Conservation (phyloP, 2,888 invertebrate genomes). For the Cinara cedri region DNA sequence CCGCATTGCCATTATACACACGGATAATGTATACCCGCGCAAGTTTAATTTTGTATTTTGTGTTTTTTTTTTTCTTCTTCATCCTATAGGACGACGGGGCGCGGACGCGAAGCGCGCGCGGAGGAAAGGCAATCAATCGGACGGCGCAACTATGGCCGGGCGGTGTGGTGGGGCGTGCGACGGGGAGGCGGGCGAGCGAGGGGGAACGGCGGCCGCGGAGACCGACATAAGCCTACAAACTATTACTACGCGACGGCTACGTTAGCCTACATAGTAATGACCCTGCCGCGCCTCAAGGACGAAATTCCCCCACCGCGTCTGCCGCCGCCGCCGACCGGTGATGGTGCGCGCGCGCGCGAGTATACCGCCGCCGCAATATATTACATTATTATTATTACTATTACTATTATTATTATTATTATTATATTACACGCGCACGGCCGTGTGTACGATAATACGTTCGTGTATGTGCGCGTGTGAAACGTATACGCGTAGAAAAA, state of each 20-base stretch:
- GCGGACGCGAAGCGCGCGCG: not conserved
- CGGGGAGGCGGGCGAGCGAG: conserved; percentile 17
- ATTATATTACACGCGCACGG: not conserved
- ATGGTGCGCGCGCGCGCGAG: conserved; percentile 16
- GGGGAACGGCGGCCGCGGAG: not conserved
- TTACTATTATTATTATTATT: not conserved
- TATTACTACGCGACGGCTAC: conserved; percentile 10
- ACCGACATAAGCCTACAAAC: conserved; percentile 44
- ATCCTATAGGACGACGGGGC: not conserved
- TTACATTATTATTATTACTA: not conserved
- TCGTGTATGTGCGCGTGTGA: not conserved
- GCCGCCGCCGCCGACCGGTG: not conserved
- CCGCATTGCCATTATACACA: not conserved
- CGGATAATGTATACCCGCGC: not conserved
- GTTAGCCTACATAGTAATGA: conserved; percentile 55
- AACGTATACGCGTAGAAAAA: not conserved
- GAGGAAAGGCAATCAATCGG: conserved; percentile 25
- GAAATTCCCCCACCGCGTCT: conserved; percentile 37
- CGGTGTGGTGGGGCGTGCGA: not conserved
- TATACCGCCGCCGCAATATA: not conserved
- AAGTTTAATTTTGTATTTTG: too few species aligned
- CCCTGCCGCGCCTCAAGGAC: conserved; percentile 55
- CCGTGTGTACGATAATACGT: not conserved
- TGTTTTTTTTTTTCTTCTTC: not conserved
- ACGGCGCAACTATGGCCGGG: not conserved